phyloP scores from a whole-genome alignment of 2,113 vertebrate genomes.

The Bufo gargarizans region DNA sequence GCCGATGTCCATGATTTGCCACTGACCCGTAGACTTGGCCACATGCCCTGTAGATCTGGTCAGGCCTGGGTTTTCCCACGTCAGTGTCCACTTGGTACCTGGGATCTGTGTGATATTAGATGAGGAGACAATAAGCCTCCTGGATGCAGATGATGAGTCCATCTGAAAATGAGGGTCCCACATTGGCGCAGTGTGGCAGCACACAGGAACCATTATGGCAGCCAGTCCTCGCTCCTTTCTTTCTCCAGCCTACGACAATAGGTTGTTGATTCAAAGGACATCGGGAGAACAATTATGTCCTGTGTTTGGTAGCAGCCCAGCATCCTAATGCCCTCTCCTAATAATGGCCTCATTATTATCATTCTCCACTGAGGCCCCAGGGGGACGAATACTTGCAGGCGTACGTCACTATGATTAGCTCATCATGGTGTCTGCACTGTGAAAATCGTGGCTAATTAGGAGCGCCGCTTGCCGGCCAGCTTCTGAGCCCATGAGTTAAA shows the following conservation, averaged over 20 bases:
- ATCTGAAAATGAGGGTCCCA: conserved; percentile 88
- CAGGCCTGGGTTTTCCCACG: too few relatives aligned
- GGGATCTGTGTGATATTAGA: not conserved
- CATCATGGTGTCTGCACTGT: conserved; percentile 92
- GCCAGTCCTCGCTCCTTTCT: conserved; percentile 89
- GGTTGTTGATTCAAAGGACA: conserved; percentile 99
- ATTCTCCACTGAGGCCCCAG: conserved; percentile 90
- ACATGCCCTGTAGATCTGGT: too few relatives aligned
- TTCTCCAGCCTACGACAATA: conserved; percentile 97
- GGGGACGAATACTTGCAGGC: conserved; percentile 89
- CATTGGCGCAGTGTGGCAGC: conserved; percentile 72
- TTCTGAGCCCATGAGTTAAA: conserved; percentile 92
- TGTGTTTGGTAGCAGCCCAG: conserved; percentile 93
- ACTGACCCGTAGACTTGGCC: too few relatives aligned
- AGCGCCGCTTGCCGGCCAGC: conserved; percentile 82
- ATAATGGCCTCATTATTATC: conserved; percentile 99
- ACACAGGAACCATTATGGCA: conserved; percentile 95
- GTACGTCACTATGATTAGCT: conserved; percentile 98
- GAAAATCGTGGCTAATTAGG: conserved; percentile 96
- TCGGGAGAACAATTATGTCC: conserved; percentile 94
- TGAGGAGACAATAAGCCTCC: conserved; percentile 86
- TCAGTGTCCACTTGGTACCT: too few relatives aligned
- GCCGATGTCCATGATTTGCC: too few relatives aligned
- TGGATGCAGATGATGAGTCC: conserved; percentile 91
- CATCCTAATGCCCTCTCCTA: conserved; percentile 92